These are phyloP conservation scores for Pangasianodon gigas DNA, from an alignment of 2,113 vertebrate species.

Conservation along the genomic window DNA sequence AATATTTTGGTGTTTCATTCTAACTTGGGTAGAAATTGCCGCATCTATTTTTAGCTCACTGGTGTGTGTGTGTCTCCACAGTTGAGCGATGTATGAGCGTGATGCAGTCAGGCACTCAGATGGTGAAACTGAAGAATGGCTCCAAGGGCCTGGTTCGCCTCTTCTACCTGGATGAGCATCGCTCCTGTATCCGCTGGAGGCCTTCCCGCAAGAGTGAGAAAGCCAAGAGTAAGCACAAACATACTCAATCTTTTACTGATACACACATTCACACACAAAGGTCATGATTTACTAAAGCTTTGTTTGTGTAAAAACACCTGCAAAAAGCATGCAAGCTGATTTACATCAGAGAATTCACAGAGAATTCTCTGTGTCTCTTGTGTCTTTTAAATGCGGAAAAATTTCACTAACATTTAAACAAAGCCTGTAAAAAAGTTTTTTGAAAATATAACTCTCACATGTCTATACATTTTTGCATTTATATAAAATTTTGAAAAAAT, in stretches of 20 bases:
- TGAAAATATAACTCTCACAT: background rate
- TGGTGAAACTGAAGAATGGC: conserved; percentile 97
- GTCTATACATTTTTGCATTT: background rate
- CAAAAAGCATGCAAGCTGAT: background rate
- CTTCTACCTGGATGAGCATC: conserved; percentile 97
- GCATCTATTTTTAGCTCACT: background rate
- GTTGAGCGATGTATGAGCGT: conserved; percentile 99
- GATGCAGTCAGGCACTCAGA: conserved; percentile 99
- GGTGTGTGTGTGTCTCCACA: conserved; percentile 71
- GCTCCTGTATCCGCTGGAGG: conserved; percentile 93
- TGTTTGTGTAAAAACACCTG: background rate
- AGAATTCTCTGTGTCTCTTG: background rate
- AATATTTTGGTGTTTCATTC: conserved; percentile 18
- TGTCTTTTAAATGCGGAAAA: background rate
- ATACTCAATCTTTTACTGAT: background rate
- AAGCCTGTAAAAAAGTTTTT: background rate
- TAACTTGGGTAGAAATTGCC: background rate
- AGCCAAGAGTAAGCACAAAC: conserved; percentile 87
- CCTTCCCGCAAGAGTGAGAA: conserved; percentile 97
- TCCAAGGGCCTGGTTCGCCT: conserved; percentile 93
- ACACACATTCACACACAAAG: background rate
- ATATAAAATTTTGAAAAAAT: background rate
- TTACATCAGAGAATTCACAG: background rate
- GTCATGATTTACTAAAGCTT: background rate
- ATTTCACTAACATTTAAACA: background rate